Evolutionary conservation across 2,113 vertebrate species (phyloP).

Genomic region (Mus musculus): GRCm39 chr13:85035001-85035500

Average conservation of each 20-base stretch:
- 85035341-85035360: constrained; percentile 9
- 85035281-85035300: not conserved
- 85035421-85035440: not conserved
- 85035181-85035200: not conserved
- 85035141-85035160: not conserved
- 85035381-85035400: not conserved
- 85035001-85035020: no score
- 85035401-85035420: not conserved
- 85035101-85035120: not conserved
- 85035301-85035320: constrained; percentile 17
- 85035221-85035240: not conserved
- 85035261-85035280: constrained; percentile 32
- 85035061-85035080: not conserved
- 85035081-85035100: not conserved
- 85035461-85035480: not conserved
- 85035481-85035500: not conserved
- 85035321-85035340: not conserved
- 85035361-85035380: not conserved
- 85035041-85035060: not conserved
- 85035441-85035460: not conserved
- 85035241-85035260: not conserved
- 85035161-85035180: not conserved
- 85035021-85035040: no score
- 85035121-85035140: not conserved
- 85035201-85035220: not conserved